Evolutionary conservation across 2,888 invertebrate genomes (phyloP).

Genomic region (Hemicrepidius hirtus): DNA sequence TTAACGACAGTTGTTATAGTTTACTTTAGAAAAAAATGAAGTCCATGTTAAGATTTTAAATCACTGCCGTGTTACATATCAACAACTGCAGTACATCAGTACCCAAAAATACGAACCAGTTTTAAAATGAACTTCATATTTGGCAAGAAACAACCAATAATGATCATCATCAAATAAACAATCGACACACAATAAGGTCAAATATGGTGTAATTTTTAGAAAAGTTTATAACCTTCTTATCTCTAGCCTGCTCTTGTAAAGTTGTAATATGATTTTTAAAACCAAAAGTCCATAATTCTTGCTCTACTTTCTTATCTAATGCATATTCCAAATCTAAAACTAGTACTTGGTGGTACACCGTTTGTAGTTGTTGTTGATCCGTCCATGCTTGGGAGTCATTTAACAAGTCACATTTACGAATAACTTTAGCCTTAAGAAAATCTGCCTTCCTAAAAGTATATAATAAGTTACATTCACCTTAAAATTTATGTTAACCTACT

Average conservation of each 20-base stretch:
- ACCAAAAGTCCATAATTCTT: conserved; percentile 91
- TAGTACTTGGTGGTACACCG: conserved; percentile 81
- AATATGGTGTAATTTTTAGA: neutral
- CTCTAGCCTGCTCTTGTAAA: conserved; percentile 84
- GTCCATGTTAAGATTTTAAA: too few species aligned
- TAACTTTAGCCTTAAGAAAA: conserved; percentile 81
- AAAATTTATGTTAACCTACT: conserved; percentile 72
- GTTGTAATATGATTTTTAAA: conserved; percentile 91
- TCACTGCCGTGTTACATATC: too few species aligned
- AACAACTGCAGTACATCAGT: too few species aligned
- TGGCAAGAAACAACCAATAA: too few species aligned
- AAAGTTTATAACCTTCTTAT: conserved; percentile 79
- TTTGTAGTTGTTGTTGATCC: conserved; percentile 75
- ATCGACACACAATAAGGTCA: too few species aligned
- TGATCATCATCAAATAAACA: too few species aligned
- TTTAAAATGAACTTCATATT: too few species aligned
- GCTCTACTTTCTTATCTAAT: conserved; percentile 91
- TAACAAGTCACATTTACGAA: conserved; percentile 76
- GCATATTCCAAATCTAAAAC: conserved; percentile 90
- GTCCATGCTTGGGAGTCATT: conserved; percentile 70
- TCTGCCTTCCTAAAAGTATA: conserved; percentile 80
- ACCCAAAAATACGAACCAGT: too few species aligned
- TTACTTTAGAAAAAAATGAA: too few species aligned
- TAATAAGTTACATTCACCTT: neutral
- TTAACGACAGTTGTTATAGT: too few species aligned